These are phyloP conservation scores for Ctenodactylus gundi DNA, from an alignment of 2,113 vertebrate species.

Conservation along the genomic window DNA sequence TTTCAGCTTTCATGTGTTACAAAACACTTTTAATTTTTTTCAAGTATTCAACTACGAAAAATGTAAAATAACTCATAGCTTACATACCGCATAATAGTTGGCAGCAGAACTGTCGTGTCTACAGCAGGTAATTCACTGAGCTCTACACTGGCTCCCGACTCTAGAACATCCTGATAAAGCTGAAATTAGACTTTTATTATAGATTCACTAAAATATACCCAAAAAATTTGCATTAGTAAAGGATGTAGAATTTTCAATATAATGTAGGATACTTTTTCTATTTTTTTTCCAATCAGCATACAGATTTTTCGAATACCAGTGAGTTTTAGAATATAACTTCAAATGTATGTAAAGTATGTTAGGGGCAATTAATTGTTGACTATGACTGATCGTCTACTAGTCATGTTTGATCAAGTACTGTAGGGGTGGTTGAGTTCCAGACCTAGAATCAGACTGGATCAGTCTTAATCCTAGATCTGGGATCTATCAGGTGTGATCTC, in stretches of 20 bases:
- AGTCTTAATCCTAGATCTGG: neutral
- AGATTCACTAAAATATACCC: neutral
- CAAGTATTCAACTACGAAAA: neutral
- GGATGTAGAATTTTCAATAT: neutral
- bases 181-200: neutral
- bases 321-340: too few relatives aligned
- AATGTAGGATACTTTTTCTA: neutral
- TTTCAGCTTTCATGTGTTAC: neutral
- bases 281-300: neutral
- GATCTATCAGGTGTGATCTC: neutral
- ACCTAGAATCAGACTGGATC: neutral
- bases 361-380: neutral
- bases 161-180: neutral
- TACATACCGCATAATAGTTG: neutral
- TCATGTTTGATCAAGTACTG: slow-evolving; percentile 11
- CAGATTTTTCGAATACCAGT: neutral
- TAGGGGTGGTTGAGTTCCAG: neutral
- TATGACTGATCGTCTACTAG: neutral
- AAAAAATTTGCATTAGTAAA: neutral
- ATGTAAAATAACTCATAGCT: neutral
- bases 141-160: neutral
- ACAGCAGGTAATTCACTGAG: neutral
- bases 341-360: neutral
- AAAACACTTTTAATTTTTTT: neutral
- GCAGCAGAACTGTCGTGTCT: neutral